phyloP scores from a whole-genome alignment of 2,113 vertebrate genomes.

The Elephantulus edwardii region DNA sequence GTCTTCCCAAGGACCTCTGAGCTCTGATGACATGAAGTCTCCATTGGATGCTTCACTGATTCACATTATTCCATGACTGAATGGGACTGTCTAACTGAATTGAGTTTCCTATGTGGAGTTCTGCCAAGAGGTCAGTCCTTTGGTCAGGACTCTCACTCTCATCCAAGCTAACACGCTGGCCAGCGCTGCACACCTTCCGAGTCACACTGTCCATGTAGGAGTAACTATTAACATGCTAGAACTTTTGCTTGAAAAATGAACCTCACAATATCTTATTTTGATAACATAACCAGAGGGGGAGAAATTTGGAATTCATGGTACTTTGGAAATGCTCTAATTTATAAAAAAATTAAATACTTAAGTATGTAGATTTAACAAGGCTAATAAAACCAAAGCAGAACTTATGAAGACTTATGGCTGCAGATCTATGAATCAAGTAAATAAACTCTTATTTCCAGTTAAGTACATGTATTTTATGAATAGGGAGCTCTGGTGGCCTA shows the following conservation, averaged over 20 bases:
- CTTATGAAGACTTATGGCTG: background rate
- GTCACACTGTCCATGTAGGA: background rate
- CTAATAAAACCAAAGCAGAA: background rate
- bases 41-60: too few relatives aligned
- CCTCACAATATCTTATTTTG: background rate
- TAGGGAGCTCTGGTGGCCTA: too few relatives aligned
- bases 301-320: background rate
- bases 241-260: conserved; percentile 8
- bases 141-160: too few relatives aligned
- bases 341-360: background rate
- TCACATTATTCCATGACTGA: too few relatives aligned
- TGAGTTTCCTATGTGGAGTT: too few relatives aligned
- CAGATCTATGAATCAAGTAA: background rate
- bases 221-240: background rate
- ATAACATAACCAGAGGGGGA: background rate
- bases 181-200: background rate
- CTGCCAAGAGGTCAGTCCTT: too few relatives aligned
- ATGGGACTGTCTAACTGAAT: too few relatives aligned
- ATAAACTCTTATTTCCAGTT: background rate
- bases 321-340: background rate
- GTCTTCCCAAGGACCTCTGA: too few relatives aligned
- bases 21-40: too few relatives aligned
- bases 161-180: too few relatives aligned
- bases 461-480: too few relatives aligned
- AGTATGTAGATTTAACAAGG: background rate